Evolutionary conservation across 2,113 vertebrate genomes (phyloP), one percentile per base, ranked within the genome.

Genomic region (Cyanistes caeruleus): DNA sequence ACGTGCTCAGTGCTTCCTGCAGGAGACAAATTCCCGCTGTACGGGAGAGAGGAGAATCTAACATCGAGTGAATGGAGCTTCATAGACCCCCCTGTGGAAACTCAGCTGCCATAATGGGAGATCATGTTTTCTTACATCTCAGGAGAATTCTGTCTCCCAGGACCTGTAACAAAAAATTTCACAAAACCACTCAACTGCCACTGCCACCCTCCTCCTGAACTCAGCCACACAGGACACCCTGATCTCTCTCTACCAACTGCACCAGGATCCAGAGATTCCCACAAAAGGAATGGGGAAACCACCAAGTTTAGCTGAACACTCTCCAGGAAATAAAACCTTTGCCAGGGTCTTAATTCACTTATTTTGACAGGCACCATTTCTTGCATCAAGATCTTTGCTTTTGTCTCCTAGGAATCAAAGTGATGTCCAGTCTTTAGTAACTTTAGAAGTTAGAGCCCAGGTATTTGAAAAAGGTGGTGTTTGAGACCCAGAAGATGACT

Each of bases 61-160:
- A n/a, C 23, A 8, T 2, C 0, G 3, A 68, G 39, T 20, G 28
- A 35, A 35, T 22, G 63, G n/a, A 69, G 35, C 5, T 60, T 3
- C n/a, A n/a, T n/a, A n/a, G n/a, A n/a, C 31, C 31, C 5, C 22
- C 5, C 3, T 5, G 0, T 28, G 43, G 31, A 69, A 73, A 84
- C 39, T 10, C 65, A 16, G 1, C 31, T 41, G 48, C 78, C 31
- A 1, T 4, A 7, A 41, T 55, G 21, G 31, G 18, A 78, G 28
- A 31, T 1, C 0, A 20, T 2, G 33, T 20, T 55, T 51, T n/a
- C 7, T 65, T 48, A 10, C 5, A 25, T 6, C 31, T 68, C 35
- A 41, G 18, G 49, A 52, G 46, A 86, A 65, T 31, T 76, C 68
- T 49, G 55, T 46, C 55, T 80, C 63, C 53, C n/a, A 46, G 49